These are phyloP conservation scores for Empis stercorea DNA, from an alignment of 2,888 invertebrate species.

Conservation along the genomic window DNA sequence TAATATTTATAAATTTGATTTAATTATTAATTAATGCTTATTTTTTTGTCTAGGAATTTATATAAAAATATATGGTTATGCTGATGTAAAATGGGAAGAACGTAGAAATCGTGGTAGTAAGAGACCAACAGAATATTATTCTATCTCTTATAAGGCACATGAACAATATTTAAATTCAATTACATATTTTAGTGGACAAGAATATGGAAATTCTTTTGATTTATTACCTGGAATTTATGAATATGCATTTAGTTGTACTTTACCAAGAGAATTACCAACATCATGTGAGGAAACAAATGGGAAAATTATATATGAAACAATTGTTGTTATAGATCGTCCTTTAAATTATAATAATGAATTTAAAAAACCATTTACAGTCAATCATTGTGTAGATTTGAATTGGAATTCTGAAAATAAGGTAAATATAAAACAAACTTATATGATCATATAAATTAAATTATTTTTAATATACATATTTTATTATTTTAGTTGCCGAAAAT, in stretches of 20 bases:
- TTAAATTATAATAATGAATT: constrained; percentile 56
- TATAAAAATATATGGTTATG: constrained; percentile 29
- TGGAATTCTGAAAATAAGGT: constrained; percentile 53
- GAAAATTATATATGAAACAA: constrained; percentile 61
- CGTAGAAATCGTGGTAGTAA: constrained; percentile 17
- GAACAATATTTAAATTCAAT: constrained; percentile 28
- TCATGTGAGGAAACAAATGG: constrained; percentile 64
- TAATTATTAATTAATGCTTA: neutral
- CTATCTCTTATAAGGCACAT: constrained; percentile 21
- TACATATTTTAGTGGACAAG: constrained; percentile 17
- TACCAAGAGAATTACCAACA: constrained; percentile 48
- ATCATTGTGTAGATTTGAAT: constrained; percentile 68
- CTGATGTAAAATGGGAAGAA: constrained; percentile 28
- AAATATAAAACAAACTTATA: neutral
- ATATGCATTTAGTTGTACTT: neutral
- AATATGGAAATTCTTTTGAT: constrained; percentile 45
- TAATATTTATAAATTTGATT: no score
- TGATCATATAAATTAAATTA: neutral
- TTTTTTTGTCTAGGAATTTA: constrained; percentile 21
- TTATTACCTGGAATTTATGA: constrained; percentile 46
- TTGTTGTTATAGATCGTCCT: constrained; percentile 64
- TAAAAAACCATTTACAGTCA: constrained; percentile 40
- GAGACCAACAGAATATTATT: constrained; percentile 25
- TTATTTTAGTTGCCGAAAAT: neutral
- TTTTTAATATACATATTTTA: neutral